Base-by-base conservation (phyloP, 2,113 vertebrate genomes). In the Nycticorax nycticorax region DNA sequence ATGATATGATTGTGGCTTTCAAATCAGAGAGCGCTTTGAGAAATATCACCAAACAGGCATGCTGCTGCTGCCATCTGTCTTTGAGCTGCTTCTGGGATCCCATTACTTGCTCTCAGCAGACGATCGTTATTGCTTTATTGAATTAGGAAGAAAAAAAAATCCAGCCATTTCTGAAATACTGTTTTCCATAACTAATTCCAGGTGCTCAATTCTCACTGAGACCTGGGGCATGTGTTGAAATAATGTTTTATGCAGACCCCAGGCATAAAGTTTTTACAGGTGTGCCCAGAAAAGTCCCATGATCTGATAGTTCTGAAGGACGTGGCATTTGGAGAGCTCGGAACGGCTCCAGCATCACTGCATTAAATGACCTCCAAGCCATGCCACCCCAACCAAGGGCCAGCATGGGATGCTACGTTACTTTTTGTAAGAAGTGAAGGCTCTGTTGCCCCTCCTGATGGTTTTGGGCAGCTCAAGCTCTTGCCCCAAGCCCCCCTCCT, bases 41-140 rank as follows among this genome's bases (percentile, higher is more conserved):
- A 93, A 77, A 74, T 85, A 15, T 83, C n/a, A n/a, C 78, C 71
- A 52, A 88, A 62, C 41, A 56, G n/a, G 75, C 92, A 80, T 69
- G 68, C 88, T 55, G 92, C 95, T 94, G 87, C 96, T 96, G 94
- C 96, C 89, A 88, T 94, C 93, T 96, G 93, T 73, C 95, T 96
- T 94, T 69, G 88, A 90, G 89, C 63, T n/a, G 95, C 90, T 95
- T 64, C 92, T 93, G 92, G 85, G 95, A 93, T 90, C 50, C 67
- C 78, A 45, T 73, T 76, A 26, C 82, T 89, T 83, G 74, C 62
- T 94, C 80, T 74, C 89, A 94, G 84, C 69, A 80, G 93, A 79
- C 8, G 5, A 59, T 71, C 10, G 3, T 86, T 89, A 85, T 3
- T 79, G 50, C 53, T 72, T 82, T 83, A 80, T 83, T 95, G 74